These are phyloP conservation scores for Triplophysa tibetana DNA, from an alignment of 2,113 vertebrate genomes.

Conservation along the genomic window DNA sequence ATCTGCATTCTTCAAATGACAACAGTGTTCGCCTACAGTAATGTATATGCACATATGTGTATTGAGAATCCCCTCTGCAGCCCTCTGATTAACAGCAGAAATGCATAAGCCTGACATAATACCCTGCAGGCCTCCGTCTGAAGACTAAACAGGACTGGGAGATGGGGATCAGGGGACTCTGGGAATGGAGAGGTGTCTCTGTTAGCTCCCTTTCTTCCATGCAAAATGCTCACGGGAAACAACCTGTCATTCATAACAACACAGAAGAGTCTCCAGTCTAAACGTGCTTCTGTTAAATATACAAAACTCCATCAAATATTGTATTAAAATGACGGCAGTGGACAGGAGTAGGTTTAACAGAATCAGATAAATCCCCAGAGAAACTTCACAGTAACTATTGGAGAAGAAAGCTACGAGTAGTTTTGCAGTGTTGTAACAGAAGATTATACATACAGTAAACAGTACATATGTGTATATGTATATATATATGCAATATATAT, in stretches of 20 bases:
- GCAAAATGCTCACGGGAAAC: constrained; percentile 35
- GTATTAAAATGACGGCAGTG: constrained; percentile 42
- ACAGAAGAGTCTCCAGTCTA: constrained; percentile 14
- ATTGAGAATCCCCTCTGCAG: constrained; percentile 19
- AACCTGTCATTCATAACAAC: constrained; percentile 14
- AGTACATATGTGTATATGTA: no score
- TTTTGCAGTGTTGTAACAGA: no score
- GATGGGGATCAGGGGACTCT: constrained; percentile 14
- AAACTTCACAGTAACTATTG: not conserved
- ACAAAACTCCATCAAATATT: constrained; percentile 46
- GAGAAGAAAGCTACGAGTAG: not conserved
- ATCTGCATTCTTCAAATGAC: not conserved
- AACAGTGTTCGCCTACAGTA: not conserved
- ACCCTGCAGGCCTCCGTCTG: constrained; percentile 41
- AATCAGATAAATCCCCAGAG: constrained; percentile 34
- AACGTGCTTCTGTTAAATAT: constrained; percentile 40
- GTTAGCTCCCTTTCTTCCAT: constrained; percentile 20
- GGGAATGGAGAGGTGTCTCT: constrained; percentile 34
- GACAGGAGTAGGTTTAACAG: constrained; percentile 29
- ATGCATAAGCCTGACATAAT: constrained; percentile 30
- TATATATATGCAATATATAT: no score
- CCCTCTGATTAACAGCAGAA: constrained; percentile 30
- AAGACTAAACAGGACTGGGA: constrained; percentile 43
- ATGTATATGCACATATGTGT: constrained; percentile 11
- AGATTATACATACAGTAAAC: no score